Evolutionary conservation across 2,113 vertebrate genomes (phyloP).

Genomic region (Lutjanus erythropterus): DNA sequence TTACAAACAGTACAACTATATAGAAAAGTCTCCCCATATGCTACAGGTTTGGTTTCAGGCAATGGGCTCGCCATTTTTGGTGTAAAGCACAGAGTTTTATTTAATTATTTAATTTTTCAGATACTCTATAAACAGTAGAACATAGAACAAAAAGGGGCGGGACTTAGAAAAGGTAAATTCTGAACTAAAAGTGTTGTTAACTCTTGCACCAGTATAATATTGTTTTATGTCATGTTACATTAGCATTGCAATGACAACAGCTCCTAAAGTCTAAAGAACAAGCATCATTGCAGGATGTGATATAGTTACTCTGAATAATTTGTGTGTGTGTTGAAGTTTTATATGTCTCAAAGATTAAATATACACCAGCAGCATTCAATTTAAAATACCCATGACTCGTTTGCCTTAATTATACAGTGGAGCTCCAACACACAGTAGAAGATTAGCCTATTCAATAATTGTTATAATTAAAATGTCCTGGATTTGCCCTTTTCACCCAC

Average conservation of each 20-base stretch:
- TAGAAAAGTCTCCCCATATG: not conserved
- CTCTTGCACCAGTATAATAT: no score
- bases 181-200: no score
- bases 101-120: no score
- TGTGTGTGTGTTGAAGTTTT: not conserved
- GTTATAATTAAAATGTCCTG: not conserved
- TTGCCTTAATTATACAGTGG: not conserved
- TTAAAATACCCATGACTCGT: not conserved
- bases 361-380: not conserved
- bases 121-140: no score
- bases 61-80: not conserved
- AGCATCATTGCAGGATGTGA: no score
- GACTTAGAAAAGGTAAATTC: no score
- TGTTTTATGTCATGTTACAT: no score
- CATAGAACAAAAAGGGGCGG: no score
- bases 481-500: slow-evolving; percentile 13
- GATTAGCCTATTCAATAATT: not conserved
- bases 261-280: no score
- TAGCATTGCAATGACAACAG: no score
- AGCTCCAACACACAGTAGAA: not conserved
- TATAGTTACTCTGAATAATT: not conserved
- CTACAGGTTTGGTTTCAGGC: not conserved
- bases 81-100: not conserved
- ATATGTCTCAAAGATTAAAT: slow-evolving; percentile 3
- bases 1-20: not conserved